Conservation (phyloP, 2,888 invertebrate species). For the Agonopterix arenella region DNA sequence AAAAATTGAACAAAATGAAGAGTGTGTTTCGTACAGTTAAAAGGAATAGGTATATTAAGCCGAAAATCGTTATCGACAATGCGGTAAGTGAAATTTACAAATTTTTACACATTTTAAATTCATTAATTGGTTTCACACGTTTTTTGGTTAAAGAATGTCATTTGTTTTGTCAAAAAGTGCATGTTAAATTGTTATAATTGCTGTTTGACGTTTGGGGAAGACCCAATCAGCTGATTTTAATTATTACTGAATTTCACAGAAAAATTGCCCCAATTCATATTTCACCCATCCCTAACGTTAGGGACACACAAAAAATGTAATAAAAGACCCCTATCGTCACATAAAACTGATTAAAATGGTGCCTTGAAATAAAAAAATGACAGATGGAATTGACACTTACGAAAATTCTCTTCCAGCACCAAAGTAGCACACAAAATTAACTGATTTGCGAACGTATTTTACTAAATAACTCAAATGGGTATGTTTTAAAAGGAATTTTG, state of each 20-base stretch:
- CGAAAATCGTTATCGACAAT: constrained; percentile 40
- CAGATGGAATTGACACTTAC: constrained; percentile 46
- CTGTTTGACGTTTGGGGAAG: constrained; percentile 37
- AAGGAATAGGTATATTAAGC: constrained; percentile 36
- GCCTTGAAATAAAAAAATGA: constrained; percentile 33
- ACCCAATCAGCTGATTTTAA: constrained; percentile 53
- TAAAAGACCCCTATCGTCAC: constrained; percentile 27
- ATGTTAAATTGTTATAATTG: not conserved
- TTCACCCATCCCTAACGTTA: constrained; percentile 11
- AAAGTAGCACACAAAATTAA: constrained; percentile 43
- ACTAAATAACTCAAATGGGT: constrained; percentile 20
- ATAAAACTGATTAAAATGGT: constrained; percentile 47
- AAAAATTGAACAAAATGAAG: not conserved
- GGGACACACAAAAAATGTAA: constrained; percentile 15
- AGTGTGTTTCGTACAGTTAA: constrained; percentile 51
- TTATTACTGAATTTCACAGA: constrained; percentile 14
- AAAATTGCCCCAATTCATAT: constrained; percentile 7
- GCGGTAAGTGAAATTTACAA: constrained; percentile 39
- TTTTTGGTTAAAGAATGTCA: not conserved
- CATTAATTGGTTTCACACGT: not conserved
- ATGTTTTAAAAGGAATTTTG: constrained; percentile 29
- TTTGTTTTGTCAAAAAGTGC: not conserved
- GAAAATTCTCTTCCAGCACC: constrained; percentile 56
- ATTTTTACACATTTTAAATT: not conserved
- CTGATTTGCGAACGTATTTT: constrained; percentile 19